Evolutionary conservation across 2,888 invertebrate species (phyloP), one percentile per base, ranked within the genome.

Genomic region (Calephelis perditalis): DNA sequence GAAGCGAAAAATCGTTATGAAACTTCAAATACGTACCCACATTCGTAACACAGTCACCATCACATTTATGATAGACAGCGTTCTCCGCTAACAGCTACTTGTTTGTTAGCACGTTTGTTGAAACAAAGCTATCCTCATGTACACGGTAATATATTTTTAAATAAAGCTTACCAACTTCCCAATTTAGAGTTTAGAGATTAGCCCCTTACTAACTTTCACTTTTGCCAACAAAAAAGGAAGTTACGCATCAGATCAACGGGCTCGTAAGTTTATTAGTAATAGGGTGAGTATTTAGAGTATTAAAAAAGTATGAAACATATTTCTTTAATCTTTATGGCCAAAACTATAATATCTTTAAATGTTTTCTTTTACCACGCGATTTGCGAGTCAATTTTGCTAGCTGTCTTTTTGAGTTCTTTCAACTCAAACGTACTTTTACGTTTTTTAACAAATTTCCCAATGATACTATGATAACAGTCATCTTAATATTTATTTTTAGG

Each of bases 41-140:
- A 65, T 60, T 52, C 58, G 8, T 57, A 60, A 9, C 46, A 12
- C 40, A 54, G 60, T 62, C 56, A 67, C 43, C 62, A 70, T 44
- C 72, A 74, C 66, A 58, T 65, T n/a, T 56, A 62, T 58, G 72
- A 73, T 10, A 62, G 65, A 12, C 55, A 65, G 56, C 61, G 65
- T 35, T 59, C 66, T 45, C 70, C 71, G 36, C 63, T 77, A n/a
- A 63, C 75, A 12, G 82, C 82, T 7, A 75, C 75, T 12, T 87
- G 86, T 68, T 69, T 84, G 15, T 65, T 84, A 37, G 79, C 81
- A 9, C 79, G 78, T 60, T 70, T 86, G 49, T 69, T 85, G 58
- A 83, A 81, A 68, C 75, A 78, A 64, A 77, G 66, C 59, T 74
- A 79, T 66, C 80, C 79, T 2, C 67, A 73, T 61, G 67, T 73